Percentiles rank a stretch among this genome's conserved stretches.
These are phyloP conservation scores for Neoascia interrupta DNA, from an alignment of 2,888 invertebrate species.

Conservation along the genomic window DNA sequence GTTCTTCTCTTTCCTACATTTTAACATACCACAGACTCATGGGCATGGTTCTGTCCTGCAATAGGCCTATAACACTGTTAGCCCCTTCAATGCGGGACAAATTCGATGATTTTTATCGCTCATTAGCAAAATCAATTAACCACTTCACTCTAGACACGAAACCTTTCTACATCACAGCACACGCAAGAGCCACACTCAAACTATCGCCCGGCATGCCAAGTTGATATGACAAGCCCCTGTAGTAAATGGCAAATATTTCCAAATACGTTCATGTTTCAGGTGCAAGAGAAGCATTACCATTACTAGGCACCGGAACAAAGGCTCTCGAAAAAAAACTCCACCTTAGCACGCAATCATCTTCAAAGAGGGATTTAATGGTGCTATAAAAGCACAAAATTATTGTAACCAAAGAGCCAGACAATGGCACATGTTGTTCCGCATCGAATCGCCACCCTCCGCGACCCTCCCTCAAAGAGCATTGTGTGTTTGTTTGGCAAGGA, in stretches of 20 bases:
- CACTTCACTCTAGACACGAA: too few relatives aligned
- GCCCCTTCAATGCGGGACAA: too few relatives aligned
- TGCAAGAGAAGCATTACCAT: not conserved
- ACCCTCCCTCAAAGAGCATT: not conserved
- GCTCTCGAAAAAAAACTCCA: too few relatives aligned
- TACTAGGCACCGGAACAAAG: slow-evolving; percentile 7
- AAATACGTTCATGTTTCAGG: not conserved
- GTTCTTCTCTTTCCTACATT: too few relatives aligned
- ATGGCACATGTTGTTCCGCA: slow-evolving; percentile 30
- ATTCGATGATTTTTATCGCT: too few relatives aligned
- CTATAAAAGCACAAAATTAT: slow-evolving; percentile 30
- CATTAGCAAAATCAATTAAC: too few relatives aligned
- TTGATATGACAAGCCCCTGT: not conserved
- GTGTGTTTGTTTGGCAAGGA: slow-evolving; percentile 7
- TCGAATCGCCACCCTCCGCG: slow-evolving; percentile 12
- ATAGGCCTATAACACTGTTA: too few relatives aligned
- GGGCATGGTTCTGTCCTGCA: too few relatives aligned
- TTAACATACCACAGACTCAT: too few relatives aligned
- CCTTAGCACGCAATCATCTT: slow-evolving; percentile 41
- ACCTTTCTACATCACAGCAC: too few relatives aligned
- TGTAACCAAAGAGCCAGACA: slow-evolving; percentile 29
- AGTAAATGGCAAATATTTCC: not conserved
- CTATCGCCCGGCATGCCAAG: too few relatives aligned
- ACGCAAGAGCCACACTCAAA: too few relatives aligned
- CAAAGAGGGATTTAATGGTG: slow-evolving; percentile 22